Base-by-base conservation (phyloP, 2,888 invertebrate species). In the Ariolimax columbianus region DNA sequence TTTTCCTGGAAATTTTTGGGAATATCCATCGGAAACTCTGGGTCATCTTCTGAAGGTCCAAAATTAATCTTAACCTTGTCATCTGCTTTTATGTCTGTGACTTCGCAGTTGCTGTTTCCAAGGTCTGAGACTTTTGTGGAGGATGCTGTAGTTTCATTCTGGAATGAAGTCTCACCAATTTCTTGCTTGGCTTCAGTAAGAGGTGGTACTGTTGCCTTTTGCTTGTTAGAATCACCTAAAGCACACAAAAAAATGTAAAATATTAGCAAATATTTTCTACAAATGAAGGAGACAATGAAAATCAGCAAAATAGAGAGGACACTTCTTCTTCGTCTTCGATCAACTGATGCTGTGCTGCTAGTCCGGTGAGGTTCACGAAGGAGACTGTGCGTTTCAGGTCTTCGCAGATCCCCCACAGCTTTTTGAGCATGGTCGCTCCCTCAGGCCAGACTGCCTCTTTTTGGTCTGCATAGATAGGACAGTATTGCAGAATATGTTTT, bases 121-220 rank as follows among this genome's bases (percentile, higher is more conserved):
- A 2, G 19, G 0, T 30, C 47, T 26, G 66, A 30, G 6, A 4
- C 9, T n/a, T 43, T 63, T 1, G 0, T 30, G 0, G 23, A 3
- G 0, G 23, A 33, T 4, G 43, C 30, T n/a, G 38, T 9, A 14
- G 68, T 23, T 26, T 1, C 23, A 23, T 33, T 30, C 3, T 66
- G 66, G 23, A 9, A n/a, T 14, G 36, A 23, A 33, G 66, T n/a
- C 23, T 81, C 81, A n/a, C 23, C 36, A 36, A 55, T 51, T 59
- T 81, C 81, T 72, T 81, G 51, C 14, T 81, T 81, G n/a, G 81
- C 38, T 72, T 72, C 81, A 33, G 70, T 33, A 43, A 40, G 19
- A 1, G 11, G n/a, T 63, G 51, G 30, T 7, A 23, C 66, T 30
- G 43, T 6, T 63, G n/a, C 3, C 33, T 40, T 68, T 23, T 30